A percentile compares a stretch with the other conserved stretches of the same genome.
Conservation (phyloP, 2,888 invertebrate species). For the Cremastinae sp. region DNA sequence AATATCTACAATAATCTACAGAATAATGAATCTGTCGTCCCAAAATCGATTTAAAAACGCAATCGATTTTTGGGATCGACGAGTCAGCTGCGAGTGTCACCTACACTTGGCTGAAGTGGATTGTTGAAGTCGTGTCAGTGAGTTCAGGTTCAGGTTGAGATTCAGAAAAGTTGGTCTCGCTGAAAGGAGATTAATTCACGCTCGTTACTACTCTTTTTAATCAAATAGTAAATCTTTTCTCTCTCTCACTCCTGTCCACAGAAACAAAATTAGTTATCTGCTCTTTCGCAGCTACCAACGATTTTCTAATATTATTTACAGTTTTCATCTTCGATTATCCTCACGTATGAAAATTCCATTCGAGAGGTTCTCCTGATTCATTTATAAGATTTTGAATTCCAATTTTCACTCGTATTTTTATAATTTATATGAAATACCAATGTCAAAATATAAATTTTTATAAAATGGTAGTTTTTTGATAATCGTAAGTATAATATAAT, state of each 20-base stretch:
- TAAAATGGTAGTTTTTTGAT: too few relatives aligned
- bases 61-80: constrained; percentile 67
- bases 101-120: constrained; percentile 91
- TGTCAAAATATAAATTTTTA: too few relatives aligned
- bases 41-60: too few relatives aligned
- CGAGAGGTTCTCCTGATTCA: too few relatives aligned
- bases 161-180: constrained; percentile 99
- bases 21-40: too few relatives aligned
- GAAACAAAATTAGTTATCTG: neutral
- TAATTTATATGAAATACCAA: too few relatives aligned
- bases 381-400: too few relatives aligned
- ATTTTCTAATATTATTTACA: constrained; percentile 25
- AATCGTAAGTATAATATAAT: too few relatives aligned
- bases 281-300: constrained; percentile 26
- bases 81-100: constrained; percentile 81
- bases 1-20: too few relatives aligned
- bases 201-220: constrained; percentile 60
- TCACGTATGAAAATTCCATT: neutral
- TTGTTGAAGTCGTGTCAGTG: constrained; percentile 91
- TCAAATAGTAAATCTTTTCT: constrained; percentile 13
- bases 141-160: constrained; percentile 96
- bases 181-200: constrained; percentile 82
- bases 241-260: constrained; percentile 26
- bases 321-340: neutral
- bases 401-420: too few relatives aligned